Conservation (phyloP, 2,797 vertebrate genomes). For the Sciurus carolinensis region DNA sequence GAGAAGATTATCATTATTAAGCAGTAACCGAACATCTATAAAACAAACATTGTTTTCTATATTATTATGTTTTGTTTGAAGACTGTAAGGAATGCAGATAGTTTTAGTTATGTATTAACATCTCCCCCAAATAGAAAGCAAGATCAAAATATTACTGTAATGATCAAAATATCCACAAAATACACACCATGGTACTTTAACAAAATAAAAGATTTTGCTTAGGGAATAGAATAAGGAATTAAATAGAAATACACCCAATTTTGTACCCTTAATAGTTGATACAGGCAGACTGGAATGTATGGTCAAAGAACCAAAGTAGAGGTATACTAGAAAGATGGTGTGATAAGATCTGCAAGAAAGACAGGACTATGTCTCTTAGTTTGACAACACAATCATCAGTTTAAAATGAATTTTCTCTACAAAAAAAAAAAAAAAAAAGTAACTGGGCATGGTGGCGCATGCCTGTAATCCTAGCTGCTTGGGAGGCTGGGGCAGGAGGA, state of each 20-base stretch:
- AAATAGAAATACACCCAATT: constrained; percentile 7
- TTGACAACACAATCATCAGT: constrained; percentile 30
- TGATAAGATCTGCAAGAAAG: constrained; percentile 55
- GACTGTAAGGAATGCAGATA: constrained; percentile 46
- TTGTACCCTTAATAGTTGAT: constrained; percentile 50
- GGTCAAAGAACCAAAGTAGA: constrained; percentile 55
- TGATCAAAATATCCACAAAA: constrained; percentile 64
- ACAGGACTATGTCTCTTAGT: background rate
- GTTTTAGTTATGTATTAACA: constrained; percentile 52
- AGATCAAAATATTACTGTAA: constrained; percentile 66
- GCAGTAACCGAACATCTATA: constrained; percentile 97
- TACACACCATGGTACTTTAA: background rate
- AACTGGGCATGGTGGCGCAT: too few species aligned
- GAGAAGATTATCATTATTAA: constrained; percentile 98
- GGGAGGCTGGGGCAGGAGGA: too few species aligned
- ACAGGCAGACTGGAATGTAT: background rate
- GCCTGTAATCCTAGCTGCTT: too few species aligned
- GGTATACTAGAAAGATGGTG: background rate
- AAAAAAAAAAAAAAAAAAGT: background rate
- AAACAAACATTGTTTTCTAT: constrained; percentile 78
- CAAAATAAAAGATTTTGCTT: background rate
- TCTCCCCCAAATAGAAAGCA: background rate
- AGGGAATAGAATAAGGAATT: constrained; percentile 71
- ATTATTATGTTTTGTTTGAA: constrained; percentile 70
- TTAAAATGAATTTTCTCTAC: constrained; percentile 51